phyloP scores from a whole-genome alignment of 2,797 vertebrate genomes.

The Manis javanica region DNA sequence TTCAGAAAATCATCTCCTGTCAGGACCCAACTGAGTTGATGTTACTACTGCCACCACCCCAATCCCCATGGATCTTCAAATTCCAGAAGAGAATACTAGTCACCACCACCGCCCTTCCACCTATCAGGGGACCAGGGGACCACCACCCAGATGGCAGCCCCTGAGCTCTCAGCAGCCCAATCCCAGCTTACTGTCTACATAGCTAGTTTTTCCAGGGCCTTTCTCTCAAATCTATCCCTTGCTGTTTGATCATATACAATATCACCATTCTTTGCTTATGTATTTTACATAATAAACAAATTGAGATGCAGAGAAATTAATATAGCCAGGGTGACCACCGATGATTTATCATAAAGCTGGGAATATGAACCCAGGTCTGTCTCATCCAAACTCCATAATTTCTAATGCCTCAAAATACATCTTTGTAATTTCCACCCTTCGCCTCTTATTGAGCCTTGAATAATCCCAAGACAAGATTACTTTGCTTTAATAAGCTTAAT shows the following conservation, averaged over 20 bases:
- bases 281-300: background rate
- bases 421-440: background rate
- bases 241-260: background rate
- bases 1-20: background rate
- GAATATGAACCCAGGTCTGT: background rate
- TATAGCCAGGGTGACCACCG: background rate
- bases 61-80: background rate
- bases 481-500: background rate
- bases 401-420: background rate
- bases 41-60: background rate
- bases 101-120: background rate
- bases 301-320: background rate
- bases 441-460: background rate
- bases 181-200: background rate
- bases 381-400: background rate
- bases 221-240: background rate
- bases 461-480: background rate
- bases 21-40: background rate
- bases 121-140: background rate
- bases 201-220: background rate
- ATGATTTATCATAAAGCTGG: background rate
- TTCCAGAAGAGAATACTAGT: background rate
- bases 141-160: accelerated
- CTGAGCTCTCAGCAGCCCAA: background rate
- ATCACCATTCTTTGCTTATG: background rate